Base-by-base conservation (phyloP, 2,113 vertebrate genomes). In the Bos taurus region DNA sequence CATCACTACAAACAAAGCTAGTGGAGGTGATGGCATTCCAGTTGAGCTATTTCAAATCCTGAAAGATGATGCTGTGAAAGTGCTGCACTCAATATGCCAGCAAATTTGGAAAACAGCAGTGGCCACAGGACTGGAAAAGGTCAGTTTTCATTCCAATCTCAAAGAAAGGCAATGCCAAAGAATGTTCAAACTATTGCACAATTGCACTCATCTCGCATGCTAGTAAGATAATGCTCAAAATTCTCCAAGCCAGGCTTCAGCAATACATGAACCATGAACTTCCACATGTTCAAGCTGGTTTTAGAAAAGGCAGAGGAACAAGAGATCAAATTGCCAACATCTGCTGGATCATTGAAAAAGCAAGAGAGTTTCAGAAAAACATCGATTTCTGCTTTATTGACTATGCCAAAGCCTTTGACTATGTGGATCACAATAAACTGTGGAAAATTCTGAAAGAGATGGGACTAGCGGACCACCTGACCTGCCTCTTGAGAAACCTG, bases 1-100 rank as follows among this genome's bases (percentile, higher is more conserved):
- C 9, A 71, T 71, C 64, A 36, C 64, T 71, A 5, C 0, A 0
- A 71, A 71, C 17, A 71, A 71, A 21, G n/a, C n/a, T 71, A 36
- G 17, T 6, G 64, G 64, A 2, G 9, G n/a, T 71, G 17, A 71
- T 36, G 64, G n/a, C 11, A 71, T 36, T 71, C 17, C 17, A 71
- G n/a, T 6, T 11, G n/a, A 71, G 8, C n/a, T 71, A 21, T 21
- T 71, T 71, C 9, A 71, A 36, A 71, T 71, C 2, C n/a, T 36
- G 2, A 21, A 71, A 71, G n/a, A 36, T 71, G 64, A 71, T 71
- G n/a, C n/a, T 71, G n/a, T 71, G n/a, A 71, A 71, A 67, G 33
- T 71, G 17, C n/a, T 71, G 2, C 2, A 36, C 9, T 21, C 64
- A 71, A 36, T 21, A 11, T 21, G 17, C 17, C n/a, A 11, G 8